Percentiles rank a stretch among this genome's conserved stretches.
phyloP scores from a whole-genome alignment of 2,888 invertebrate genomes.

The Metallyticus violacea region DNA sequence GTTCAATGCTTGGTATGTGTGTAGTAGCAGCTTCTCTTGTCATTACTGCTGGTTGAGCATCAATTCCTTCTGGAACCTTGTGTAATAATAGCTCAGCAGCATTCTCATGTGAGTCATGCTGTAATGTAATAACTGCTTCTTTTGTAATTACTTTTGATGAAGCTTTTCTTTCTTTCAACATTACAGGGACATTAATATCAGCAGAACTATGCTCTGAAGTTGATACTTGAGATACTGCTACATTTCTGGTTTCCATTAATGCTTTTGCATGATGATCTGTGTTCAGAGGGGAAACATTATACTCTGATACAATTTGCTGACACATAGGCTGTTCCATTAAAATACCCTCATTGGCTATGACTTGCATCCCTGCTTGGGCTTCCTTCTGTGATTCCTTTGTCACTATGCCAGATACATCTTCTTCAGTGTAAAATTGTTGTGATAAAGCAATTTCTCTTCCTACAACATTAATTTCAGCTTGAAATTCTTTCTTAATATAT shows the following conservation, averaged over 20 bases:
- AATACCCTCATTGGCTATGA: not conserved
- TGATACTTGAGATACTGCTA: not conserved
- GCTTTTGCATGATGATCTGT: not conserved
- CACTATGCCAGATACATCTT: not conserved
- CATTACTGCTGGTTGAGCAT: not conserved
- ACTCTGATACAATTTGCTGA: constrained; percentile 1
- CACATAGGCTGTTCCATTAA: constrained; percentile 2
- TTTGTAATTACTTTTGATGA: not conserved
- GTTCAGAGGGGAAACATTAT: not conserved
- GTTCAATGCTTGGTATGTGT: not conserved
- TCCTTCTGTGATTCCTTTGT: not conserved
- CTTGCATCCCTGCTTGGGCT: not conserved
- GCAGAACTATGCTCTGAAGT: not conserved
- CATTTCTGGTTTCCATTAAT: not conserved
- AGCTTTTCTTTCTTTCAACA: not conserved
- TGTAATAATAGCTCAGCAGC: not conserved
- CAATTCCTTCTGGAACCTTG: not conserved
- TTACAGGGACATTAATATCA: not conserved
- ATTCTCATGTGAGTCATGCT: not conserved
- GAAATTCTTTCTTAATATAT: not conserved
- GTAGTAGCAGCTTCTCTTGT: not conserved
- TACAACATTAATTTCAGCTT: constrained; percentile 22
- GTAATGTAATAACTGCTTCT: not conserved
- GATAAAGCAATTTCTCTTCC: constrained; percentile 16
- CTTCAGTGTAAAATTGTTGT: not conserved